phyloP scores from a whole-genome alignment of 1,140 invertebrate genomes.

The Cecropterus lyciades region DNA sequence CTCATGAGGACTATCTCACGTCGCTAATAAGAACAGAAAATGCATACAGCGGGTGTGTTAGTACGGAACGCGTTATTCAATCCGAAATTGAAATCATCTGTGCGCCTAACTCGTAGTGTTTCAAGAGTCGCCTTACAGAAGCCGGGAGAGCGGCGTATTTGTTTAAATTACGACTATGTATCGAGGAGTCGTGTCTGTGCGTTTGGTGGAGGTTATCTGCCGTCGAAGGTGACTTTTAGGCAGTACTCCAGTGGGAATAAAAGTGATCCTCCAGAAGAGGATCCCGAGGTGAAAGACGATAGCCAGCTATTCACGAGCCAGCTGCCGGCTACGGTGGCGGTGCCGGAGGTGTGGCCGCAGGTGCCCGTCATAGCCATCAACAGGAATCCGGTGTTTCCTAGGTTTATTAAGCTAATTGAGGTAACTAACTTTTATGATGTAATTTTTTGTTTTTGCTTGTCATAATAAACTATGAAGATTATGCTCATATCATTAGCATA shows the following conservation, averaged over 20 bases:
- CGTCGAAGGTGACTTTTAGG: slow-evolving; percentile 32
- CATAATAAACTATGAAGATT: too few relatives aligned
- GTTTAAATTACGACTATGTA: slow-evolving; percentile 6
- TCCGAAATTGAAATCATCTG: slow-evolving; percentile 58
- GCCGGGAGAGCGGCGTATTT: slow-evolving; percentile 37
- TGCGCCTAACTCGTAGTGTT: slow-evolving; percentile 57
- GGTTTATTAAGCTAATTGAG: slow-evolving; percentile 99
- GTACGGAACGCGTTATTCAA: slow-evolving; percentile 60
- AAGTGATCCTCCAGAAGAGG: slow-evolving; percentile 70
- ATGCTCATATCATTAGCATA: too few relatives aligned
- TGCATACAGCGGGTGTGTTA: slow-evolving; percentile 68
- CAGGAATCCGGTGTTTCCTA: slow-evolving; percentile 98
- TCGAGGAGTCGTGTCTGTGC: slow-evolving; percentile 49
- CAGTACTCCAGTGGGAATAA: slow-evolving; percentile 70
- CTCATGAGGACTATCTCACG: slow-evolving; percentile 6
- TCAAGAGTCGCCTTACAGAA: slow-evolving; percentile 74
- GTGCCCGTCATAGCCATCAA: slow-evolving; percentile 97
- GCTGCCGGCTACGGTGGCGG: slow-evolving; percentile 94
- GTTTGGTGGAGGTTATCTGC: slow-evolving; percentile 44
- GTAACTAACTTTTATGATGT: slow-evolving; percentile 73
- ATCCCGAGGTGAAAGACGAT: slow-evolving; percentile 71
- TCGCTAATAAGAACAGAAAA: slow-evolving; percentile 40
- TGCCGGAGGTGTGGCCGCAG: slow-evolving; percentile 98
- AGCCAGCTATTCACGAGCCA: slow-evolving; percentile 79
- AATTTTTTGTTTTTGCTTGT: too few relatives aligned